A percentile compares a stretch with the other conserved stretches of the same genome.
phyloP scores from a whole-genome alignment of 1,140 invertebrate genomes.

The Drosophila eugracilis region DNA sequence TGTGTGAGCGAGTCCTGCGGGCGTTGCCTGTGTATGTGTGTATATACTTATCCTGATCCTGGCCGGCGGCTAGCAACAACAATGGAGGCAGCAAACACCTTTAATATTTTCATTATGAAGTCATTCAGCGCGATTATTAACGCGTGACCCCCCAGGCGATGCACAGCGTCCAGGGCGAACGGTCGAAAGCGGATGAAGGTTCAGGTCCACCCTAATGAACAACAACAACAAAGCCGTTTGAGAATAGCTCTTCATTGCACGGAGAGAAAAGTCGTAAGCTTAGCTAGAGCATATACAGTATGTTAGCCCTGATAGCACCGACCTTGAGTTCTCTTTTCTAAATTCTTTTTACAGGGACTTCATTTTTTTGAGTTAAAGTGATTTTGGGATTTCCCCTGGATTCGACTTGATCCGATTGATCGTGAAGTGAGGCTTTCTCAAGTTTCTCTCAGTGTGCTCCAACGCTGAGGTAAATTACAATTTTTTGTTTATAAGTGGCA shows the following conservation, averaged over 20 bases:
- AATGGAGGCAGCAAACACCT: constrained; percentile 72
- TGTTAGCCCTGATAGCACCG: too few relatives aligned
- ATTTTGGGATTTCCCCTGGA: too few relatives aligned
- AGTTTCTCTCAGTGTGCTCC: constrained; percentile 7
- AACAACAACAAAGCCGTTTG: constrained; percentile 31
- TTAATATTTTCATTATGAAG: constrained; percentile 84
- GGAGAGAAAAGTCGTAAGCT: constrained; percentile 3
- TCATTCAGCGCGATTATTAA: constrained; percentile 81
- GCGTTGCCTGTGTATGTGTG: constrained; percentile 37
- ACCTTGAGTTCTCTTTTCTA: too few relatives aligned
- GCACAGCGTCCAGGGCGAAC: constrained; percentile 49
- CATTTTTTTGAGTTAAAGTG: too few relatives aligned
- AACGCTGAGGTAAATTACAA: constrained; percentile 75
- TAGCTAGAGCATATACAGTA: too few relatives aligned
- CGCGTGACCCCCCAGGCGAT: constrained; percentile 78
- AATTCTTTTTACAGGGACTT: too few relatives aligned
- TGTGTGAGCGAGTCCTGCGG: constrained; percentile 56
- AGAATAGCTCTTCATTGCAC: constrained; percentile 12
- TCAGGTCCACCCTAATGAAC: constrained; percentile 64
- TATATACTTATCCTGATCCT: constrained; percentile 53
- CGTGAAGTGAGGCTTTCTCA: too few relatives aligned
- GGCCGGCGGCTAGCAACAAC: constrained; percentile 58
- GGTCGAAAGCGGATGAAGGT: constrained; percentile 20
- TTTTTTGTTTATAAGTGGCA: constrained; percentile 78
- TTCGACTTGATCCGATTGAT: too few relatives aligned